phyloP scores from a whole-genome alignment of 2,888 invertebrate genomes.

The Deilephila porcellus region DNA sequence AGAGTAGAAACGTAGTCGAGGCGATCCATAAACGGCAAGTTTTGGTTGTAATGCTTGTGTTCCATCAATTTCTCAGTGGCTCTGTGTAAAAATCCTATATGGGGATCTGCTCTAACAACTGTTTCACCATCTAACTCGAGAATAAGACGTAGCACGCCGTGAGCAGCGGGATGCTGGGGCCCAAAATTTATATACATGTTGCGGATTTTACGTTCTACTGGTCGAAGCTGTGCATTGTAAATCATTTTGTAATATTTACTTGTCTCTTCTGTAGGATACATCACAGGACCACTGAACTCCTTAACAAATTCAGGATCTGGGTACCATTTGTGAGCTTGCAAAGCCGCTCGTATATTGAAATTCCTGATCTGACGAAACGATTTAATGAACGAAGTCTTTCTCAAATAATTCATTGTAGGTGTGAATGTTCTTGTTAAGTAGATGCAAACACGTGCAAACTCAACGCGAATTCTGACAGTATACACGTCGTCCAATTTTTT shows the following conservation, averaged over 20 bases:
- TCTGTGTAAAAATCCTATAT: conserved; percentile 93
- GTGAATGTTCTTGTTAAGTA: neutral
- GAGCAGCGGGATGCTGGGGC: conserved; percentile 96
- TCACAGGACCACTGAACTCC: conserved; percentile 82
- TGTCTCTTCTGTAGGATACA: conserved; percentile 82
- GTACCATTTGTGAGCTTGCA: conserved; percentile 81
- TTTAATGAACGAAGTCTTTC: conserved; percentile 4
- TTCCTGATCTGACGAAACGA: conserved; percentile 34
- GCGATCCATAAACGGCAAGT: conserved; percentile 93
- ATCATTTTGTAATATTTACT: conserved; percentile 68
- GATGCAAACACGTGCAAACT: neutral
- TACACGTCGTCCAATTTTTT: too few species aligned
- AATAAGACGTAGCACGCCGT: conserved; percentile 93
- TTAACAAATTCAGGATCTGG: conserved; percentile 87
- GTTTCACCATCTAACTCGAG: conserved; percentile 93
- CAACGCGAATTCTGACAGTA: neutral
- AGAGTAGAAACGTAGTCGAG: conserved; percentile 94
- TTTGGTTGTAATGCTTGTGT: conserved; percentile 93
- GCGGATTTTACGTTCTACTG: conserved; percentile 85
- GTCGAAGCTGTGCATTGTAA: conserved; percentile 61
- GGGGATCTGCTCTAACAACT: conserved; percentile 91
- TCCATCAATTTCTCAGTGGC: conserved; percentile 96
- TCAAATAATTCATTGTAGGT: conserved; percentile 13
- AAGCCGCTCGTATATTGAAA: conserved; percentile 49
- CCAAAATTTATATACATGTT: conserved; percentile 93